Evolutionary conservation across 2,888 invertebrate genomes (phyloP), one percentile per base, ranked within the genome.

Genomic region (Scaptomyza flava): DNA sequence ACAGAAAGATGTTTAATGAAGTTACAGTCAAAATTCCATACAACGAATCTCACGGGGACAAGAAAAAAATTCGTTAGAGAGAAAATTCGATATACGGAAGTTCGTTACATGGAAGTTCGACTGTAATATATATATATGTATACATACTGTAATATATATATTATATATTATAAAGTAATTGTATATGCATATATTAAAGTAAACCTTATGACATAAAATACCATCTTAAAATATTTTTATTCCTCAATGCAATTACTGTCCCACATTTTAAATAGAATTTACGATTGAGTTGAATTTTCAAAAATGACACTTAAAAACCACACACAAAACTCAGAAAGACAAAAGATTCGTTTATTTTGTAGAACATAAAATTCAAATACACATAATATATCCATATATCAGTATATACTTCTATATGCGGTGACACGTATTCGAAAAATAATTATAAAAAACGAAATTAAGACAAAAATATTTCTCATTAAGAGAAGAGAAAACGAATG

Each of bases 401-500:
- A 34, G 36, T 17, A 17, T 43, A 30, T 34, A 61, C 45, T 9
- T 42, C 11, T 41, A 41, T 42, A 42, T 31, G 1, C 3, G 3
- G 38, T 50, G 9, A 38, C 31, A 31, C 12, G 36, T 34, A 62
- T 20, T 9, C 42, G 43, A 57, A 51, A 59, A 47, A 31, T 17
- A 17, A 41, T 9, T 33, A 38, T 17, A 36, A 51, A 51, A 9
- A 52, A 48, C n/a, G 54, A 61, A 20, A 42, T 53, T 48, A n/a
- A 30, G 53, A 30, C 33, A 48, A 36, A 33, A 57, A 66, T 41
- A 52, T 31, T 33, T 48, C 48, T 56, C 60, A 48, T 60, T 53
- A 67, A 59, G 53, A 54, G 20, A 12, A 50, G 34, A 42, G 42
- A 60, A 63, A 36, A 43, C 53, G 57, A 43, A 27, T 36, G n/a